A percentile compares a stretch with the other conserved stretches of the same genome.
These are phyloP conservation scores for Thymelicus acteon DNA, from an alignment of 2,888 invertebrate genomes.

Conservation along the genomic window DNA sequence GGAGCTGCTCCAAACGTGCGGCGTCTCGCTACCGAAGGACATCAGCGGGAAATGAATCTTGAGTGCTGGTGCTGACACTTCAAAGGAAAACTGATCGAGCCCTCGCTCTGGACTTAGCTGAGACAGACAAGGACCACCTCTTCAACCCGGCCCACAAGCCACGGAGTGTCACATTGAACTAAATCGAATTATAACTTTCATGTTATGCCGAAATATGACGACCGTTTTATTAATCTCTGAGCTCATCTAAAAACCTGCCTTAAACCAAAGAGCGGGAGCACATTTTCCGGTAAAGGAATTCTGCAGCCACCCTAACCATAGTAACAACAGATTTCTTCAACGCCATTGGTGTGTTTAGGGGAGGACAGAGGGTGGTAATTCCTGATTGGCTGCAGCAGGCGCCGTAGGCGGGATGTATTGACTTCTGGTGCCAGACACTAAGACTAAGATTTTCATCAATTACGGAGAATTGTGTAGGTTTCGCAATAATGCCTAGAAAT, in stretches of 20 bases:
- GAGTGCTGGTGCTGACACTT: conserved; percentile 59
- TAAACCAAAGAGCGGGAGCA: conserved; percentile 6
- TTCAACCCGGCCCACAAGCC: conserved; percentile 39
- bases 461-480: not conserved
- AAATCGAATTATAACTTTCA: conserved; percentile 70
- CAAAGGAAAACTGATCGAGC: conserved; percentile 40
- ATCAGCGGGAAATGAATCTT: conserved; percentile 85
- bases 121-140: too few relatives aligned
- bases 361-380: conserved; percentile 58
- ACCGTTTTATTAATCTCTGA: conserved; percentile 62
- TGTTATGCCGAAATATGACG: conserved; percentile 55
- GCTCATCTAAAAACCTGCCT: conserved; percentile 41
- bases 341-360: conserved; percentile 63
- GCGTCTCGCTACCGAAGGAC: conserved; percentile 83
- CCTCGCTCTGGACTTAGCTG: conserved; percentile 32
- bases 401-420: conserved; percentile 66
- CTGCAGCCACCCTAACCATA: conserved; percentile 56
- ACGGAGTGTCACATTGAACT: conserved; percentile 58
- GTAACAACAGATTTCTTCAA: conserved; percentile 67
- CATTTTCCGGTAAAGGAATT: conserved; percentile 39
- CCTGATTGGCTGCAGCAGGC: conserved; percentile 71
- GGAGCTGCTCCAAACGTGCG: conserved; percentile 82
- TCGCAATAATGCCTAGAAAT: too few relatives aligned
- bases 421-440: conserved; percentile 51
- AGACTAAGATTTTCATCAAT: conserved; percentile 41